A percentile compares a stretch with the other conserved stretches of the same genome.
Conservation (phyloP, 1,140 invertebrate genomes). For the Meloidogyne floridensis region DNA sequence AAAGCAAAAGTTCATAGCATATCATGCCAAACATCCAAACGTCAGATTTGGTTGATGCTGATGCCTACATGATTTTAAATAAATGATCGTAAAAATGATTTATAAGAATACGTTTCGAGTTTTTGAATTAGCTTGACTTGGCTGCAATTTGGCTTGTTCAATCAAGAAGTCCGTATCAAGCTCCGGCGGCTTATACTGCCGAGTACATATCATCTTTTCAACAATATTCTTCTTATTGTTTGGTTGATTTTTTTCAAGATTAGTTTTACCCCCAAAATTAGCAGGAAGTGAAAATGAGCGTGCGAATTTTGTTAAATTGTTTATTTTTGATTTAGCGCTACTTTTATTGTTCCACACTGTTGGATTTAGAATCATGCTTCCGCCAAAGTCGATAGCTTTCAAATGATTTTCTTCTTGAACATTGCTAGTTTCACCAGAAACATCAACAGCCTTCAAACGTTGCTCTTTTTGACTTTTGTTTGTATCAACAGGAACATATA, state of each 20-base stretch:
- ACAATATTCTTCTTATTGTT: neutral
- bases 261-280: neutral
- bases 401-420: neutral
- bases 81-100: too few species aligned
- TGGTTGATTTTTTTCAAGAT: neutral
- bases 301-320: neutral
- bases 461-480: neutral
- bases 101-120: neutral
- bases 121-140: too few species aligned
- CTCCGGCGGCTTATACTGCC: neutral
- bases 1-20: neutral
- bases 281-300: neutral
- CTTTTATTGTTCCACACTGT: neutral
- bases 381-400: neutral
- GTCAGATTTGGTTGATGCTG: neutral
- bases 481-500: neutral
- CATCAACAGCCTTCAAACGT: neutral
- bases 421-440: too few species aligned
- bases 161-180: neutral
- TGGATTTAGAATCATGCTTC: neutral
- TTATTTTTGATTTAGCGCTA: neutral
- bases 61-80: neutral
- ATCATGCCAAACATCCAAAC: constrained; percentile 3
- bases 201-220: neutral
- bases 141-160: neutral